Evolutionary conservation across 1,140 invertebrate species (phyloP).

Genomic region (Brachionus rotundiformis): DNA sequence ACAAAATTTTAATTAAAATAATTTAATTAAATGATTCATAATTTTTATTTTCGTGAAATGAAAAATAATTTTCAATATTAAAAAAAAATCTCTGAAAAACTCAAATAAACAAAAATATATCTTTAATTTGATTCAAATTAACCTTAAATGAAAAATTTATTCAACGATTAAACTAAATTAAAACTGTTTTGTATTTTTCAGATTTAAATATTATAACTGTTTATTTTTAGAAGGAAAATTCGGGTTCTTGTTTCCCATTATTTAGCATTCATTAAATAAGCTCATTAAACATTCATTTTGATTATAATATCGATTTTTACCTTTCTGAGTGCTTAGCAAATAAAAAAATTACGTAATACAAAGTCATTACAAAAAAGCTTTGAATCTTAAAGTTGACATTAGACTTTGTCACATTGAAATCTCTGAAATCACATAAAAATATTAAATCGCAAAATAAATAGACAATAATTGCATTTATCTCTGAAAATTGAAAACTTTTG

Average conservation of each 20-base stretch:
- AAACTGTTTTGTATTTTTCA: not conserved
- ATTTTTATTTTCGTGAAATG: not conserved
- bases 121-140: not conserved
- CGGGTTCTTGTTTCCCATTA: not conserved
- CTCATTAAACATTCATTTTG: constrained; percentile 19
- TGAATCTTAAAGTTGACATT: not conserved
- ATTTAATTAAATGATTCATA: not conserved
- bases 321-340: not conserved
- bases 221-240: constrained; percentile 9
- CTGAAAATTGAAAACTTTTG: not conserved
- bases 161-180: not conserved
- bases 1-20: not conserved
- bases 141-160: not conserved
- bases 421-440: not conserved
- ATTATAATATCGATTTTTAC: constrained; percentile 17
- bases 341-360: not conserved
- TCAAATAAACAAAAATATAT: not conserved
- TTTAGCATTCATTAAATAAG: constrained; percentile 4
- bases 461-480: constrained; percentile 5
- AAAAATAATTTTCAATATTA: too few species aligned
- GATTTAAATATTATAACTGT: not conserved
- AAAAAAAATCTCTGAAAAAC: not conserved
- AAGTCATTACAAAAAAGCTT: not conserved
- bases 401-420: not conserved
- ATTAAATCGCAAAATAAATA: not conserved